A percentile compares a stretch with the other conserved stretches of the same genome.
phyloP scores from a whole-genome alignment of 2,113 vertebrate species.

The Thryonomys swinderianus region DNA sequence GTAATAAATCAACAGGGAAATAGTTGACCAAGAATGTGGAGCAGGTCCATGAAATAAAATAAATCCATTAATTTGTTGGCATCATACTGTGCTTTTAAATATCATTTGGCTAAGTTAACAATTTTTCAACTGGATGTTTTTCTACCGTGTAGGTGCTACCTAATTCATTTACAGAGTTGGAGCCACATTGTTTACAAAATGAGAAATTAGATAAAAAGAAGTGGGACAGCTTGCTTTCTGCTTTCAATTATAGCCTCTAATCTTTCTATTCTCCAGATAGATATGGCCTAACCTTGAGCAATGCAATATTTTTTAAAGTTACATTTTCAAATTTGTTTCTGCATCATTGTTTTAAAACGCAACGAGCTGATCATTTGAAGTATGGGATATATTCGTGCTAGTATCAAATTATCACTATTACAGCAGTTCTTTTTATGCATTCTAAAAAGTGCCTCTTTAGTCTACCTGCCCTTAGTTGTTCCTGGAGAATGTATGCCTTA shows the following conservation, averaged over 20 bases:
- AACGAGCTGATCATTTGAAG: conserved; percentile 18
- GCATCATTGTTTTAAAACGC: conserved; percentile 26
- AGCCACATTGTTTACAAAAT: conserved; percentile 49
- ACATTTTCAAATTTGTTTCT: conserved; percentile 34
- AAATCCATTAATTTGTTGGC: conserved; percentile 62
- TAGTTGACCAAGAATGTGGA: conserved; percentile 58
- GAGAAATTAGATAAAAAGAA: conserved; percentile 35
- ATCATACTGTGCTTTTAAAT: conserved; percentile 65
- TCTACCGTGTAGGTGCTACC: conserved; percentile 23
- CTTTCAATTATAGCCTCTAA: conserved; percentile 54
- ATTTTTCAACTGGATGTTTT: conserved; percentile 61
- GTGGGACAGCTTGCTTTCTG: conserved; percentile 27
- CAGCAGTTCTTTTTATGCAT: background rate
- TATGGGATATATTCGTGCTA: background rate
- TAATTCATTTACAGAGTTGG: conserved; percentile 60
- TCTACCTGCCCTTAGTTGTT: background rate
- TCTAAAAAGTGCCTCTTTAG: background rate
- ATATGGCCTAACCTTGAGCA: background rate
- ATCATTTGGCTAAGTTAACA: conserved; percentile 63
- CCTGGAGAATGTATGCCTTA: background rate
- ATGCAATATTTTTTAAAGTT: conserved; percentile 55
- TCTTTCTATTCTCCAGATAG: conserved; percentile 39
- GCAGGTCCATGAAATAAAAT: conserved; percentile 45
- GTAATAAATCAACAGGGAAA: conserved; percentile 56
- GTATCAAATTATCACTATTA: conserved; percentile 40